Evolutionary conservation across 2,113 vertebrate genomes (phyloP), one percentile per base, ranked within the genome.

Genomic region (Pungitius pungitius): DNA sequence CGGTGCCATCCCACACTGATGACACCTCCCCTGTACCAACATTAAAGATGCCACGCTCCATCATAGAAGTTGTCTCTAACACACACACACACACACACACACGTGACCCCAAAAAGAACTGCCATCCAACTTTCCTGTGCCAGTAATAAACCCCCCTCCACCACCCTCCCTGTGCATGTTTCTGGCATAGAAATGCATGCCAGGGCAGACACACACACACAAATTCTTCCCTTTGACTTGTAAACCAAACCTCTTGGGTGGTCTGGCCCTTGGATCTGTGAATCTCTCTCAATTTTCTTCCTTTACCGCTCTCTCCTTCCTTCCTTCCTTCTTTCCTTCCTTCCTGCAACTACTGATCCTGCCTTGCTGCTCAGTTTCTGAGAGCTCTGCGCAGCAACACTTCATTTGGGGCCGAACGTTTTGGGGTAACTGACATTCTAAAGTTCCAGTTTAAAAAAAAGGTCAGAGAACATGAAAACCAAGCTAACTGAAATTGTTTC

Each of bases 11-110:
- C 81, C 78, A 82, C 81, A 80, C 63, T 58, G 68, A 88, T 79
- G 85, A 88, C 79, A 81, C 75, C 73, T 84, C 84, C 82, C 57
- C 64, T 77, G 78, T 80, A 78, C 76, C 57, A 52, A 80, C 77
- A 55, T 70, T 88, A 88, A 91, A 88, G 78, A 75, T 64, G 75
- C 70, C 58, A 87, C 83, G 64, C 82, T 91, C 82, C 88, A 67
- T 78, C 54, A 71, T 56, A 75, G 82, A 86, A 82, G 63, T 76
- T 33, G 58, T 61, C 69, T 55, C 68, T 17, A 49, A 72, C 54
- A 45, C 30, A 75, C 75, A 73, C 40, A 33, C 61, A 35, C 17
- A 49, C 43, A 68, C n/a, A n/a, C n/a, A n/a, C n/a, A n/a, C n/a
- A n/a, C n/a, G 74, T 85, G 75, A 89, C 86, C 83, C 81, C 70